Evolutionary conservation across 1,140 invertebrate species (phyloP).

Genomic region (Hycleus phaleratus): DNA sequence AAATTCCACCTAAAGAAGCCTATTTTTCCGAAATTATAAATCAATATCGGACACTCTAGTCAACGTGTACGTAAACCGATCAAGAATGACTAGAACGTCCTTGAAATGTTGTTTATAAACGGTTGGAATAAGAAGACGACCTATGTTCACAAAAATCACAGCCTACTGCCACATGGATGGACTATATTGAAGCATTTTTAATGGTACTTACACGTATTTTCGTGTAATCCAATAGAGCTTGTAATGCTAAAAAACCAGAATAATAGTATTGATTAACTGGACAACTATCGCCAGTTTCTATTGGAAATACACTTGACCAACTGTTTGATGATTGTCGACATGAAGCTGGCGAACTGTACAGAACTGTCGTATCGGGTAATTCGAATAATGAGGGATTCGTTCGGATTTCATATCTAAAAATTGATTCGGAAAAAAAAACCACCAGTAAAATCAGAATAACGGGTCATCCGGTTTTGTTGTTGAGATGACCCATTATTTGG

Average conservation of each 20-base stretch:
- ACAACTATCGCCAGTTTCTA: constrained; percentile 59
- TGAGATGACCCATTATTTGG: neutral
- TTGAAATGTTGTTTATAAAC: neutral
- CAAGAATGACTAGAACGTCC: neutral
- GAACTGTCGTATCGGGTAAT: constrained; percentile 54
- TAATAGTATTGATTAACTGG: constrained; percentile 67
- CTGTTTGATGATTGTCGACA: constrained; percentile 56
- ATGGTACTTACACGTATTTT: constrained; percentile 54
- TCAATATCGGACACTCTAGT: too few species aligned
- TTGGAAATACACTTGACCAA: constrained; percentile 51
- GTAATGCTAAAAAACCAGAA: constrained; percentile 64
- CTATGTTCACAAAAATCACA: neutral
- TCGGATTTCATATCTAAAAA: constrained; percentile 58
- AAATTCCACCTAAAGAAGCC: too few species aligned
- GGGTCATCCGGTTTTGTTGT: too few species aligned
- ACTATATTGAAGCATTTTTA: neutral
- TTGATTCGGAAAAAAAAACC: neutral
- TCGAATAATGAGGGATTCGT: constrained; percentile 58
- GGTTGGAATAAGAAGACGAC: too few species aligned
- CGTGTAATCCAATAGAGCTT: constrained; percentile 61
- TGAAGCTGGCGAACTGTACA: constrained; percentile 55
- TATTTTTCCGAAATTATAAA: too few species aligned
- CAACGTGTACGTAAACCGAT: too few species aligned
- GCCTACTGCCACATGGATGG: too few species aligned
- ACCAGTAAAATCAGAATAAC: neutral